Evolutionary conservation across 2,888 invertebrate species (phyloP).

Genomic region (Tiphia femorata): DNA sequence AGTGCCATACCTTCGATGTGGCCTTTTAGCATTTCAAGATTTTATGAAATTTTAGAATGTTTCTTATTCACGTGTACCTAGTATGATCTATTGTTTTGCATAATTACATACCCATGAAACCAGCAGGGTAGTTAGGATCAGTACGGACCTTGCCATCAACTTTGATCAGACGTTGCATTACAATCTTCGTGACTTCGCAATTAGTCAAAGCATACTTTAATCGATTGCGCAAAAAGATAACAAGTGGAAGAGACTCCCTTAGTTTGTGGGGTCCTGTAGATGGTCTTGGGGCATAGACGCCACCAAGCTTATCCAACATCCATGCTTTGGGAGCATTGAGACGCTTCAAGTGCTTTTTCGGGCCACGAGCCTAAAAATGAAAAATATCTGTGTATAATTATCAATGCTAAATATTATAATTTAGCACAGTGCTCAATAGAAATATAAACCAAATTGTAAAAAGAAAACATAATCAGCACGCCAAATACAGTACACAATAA

Average conservation of each 20-base stretch:
- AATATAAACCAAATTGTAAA: too few relatives aligned
- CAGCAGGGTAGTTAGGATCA: slow-evolving; percentile 97
- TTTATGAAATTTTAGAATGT: not conserved
- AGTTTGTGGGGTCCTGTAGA: slow-evolving; percentile 98
- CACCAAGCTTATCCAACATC: slow-evolving; percentile 99
- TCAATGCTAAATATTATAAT: too few relatives aligned
- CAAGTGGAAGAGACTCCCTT: slow-evolving; percentile 95
- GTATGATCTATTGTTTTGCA: not conserved
- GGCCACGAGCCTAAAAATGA: slow-evolving; percentile 99
- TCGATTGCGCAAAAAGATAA: slow-evolving; percentile 96
- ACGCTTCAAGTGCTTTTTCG: slow-evolving; percentile 99
- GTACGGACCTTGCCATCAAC: slow-evolving; percentile 99
- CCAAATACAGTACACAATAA: too few relatives aligned
- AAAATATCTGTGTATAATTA: too few relatives aligned
- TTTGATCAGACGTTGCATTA: slow-evolving; percentile 97
- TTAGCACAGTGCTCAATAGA: too few relatives aligned
- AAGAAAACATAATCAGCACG: too few relatives aligned
- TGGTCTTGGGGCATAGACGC: slow-evolving; percentile 97
- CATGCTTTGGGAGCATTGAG: slow-evolving; percentile 99
- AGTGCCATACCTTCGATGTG: slow-evolving; percentile 56
- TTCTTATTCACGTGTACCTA: too few relatives aligned
- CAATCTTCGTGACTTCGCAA: slow-evolving; percentile 96
- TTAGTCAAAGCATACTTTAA: slow-evolving; percentile 98
- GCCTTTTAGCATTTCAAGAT: slow-evolving; percentile 29
- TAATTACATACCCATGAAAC: slow-evolving; percentile 93